These are phyloP conservation scores for Eclectus roratus DNA, from an alignment of 2,113 vertebrate species.

Conservation along the genomic window DNA sequence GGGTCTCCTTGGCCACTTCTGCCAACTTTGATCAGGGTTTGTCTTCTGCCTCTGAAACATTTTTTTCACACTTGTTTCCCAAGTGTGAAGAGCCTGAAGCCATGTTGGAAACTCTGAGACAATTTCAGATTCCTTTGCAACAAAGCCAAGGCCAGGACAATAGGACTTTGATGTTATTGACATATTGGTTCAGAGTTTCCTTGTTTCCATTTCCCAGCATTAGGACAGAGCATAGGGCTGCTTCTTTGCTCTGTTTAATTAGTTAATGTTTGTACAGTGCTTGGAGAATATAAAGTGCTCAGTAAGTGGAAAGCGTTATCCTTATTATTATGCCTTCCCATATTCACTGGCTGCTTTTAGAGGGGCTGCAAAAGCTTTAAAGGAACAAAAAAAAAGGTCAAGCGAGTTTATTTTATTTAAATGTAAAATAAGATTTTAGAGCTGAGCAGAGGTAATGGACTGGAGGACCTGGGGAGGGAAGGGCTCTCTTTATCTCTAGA, in stretches of 20 bases:
- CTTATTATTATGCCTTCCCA: conserved; percentile 46
- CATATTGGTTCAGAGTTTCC: conserved; percentile 61
- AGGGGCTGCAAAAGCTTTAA: conserved; percentile 39
- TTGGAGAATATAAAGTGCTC: conserved; percentile 61
- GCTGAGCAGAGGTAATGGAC: not conserved
- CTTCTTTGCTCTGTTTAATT: conserved; percentile 59
- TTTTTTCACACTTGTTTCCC: conserved; percentile 61
- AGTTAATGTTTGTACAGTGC: conserved; percentile 63
- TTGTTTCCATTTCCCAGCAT: conserved; percentile 61
- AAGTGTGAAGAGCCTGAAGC: conserved; percentile 54
- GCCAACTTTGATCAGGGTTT: conserved; percentile 63
- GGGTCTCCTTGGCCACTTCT: conserved; percentile 50
- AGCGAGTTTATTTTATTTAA: conserved; percentile 33
- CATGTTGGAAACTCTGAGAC: conserved; percentile 60
- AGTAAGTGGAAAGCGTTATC: conserved; percentile 51
- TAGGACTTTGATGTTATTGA: conserved; percentile 65
- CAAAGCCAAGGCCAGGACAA: conserved; percentile 65
- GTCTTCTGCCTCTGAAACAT: conserved; percentile 23
- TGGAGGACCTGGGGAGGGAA: not conserved
- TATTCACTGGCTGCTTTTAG: not conserved
- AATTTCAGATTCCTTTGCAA: conserved; percentile 58
- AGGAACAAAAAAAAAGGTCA: conserved; percentile 26
- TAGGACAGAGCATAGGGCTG: conserved; percentile 40
- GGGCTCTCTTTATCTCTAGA: not conserved
- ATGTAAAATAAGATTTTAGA: conserved; percentile 17